Percentiles rank a stretch among this genome's conserved stretches.
These are phyloP conservation scores for Pampus argenteus DNA, from an alignment of 2,797 vertebrate genomes.

Conservation along the genomic window DNA sequence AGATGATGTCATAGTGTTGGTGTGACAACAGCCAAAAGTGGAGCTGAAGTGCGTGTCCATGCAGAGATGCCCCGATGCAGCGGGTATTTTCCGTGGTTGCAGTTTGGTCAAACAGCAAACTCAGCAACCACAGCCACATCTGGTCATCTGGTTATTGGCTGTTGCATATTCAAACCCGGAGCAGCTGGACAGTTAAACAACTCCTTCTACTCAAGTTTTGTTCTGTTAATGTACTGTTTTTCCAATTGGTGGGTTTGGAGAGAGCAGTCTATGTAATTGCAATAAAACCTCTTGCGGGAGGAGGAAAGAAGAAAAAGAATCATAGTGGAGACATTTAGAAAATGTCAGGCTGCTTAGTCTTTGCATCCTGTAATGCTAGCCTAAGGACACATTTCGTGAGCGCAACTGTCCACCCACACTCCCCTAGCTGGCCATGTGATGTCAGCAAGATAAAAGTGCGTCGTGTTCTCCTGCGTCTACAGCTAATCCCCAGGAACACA, in stretches of 20 bases:
- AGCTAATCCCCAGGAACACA: conserved; percentile 53
- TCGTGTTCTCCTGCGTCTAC: conserved; percentile 56
- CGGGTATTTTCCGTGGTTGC: conserved; percentile 75
- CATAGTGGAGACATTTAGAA: conserved; percentile 63
- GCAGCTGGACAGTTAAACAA: conserved; percentile 64
- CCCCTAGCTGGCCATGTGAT: conserved; percentile 67
- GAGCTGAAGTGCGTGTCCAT: conserved; percentile 45
- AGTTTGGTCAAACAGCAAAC: conserved; percentile 72
- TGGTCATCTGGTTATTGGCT: conserved; percentile 75
- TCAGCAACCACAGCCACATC: conserved; percentile 81
- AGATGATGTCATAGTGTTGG: conserved; percentile 65
- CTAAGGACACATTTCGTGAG: conserved; percentile 69
- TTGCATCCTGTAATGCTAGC: conserved; percentile 69
- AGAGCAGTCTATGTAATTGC: conserved; percentile 25
- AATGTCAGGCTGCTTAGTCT: conserved; percentile 68
- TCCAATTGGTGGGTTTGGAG: conserved; percentile 49
- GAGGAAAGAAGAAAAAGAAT: conserved; percentile 35
- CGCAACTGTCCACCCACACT: conserved; percentile 78
- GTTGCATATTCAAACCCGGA: conserved; percentile 47
- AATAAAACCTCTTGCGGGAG: conserved; percentile 39
- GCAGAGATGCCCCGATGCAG: conserved; percentile 51
- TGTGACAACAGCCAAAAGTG: conserved; percentile 40
- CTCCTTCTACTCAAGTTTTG: conserved; percentile 56
- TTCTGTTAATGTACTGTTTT: conserved; percentile 50
- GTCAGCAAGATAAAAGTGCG: conserved; percentile 73